These are phyloP conservation scores for Oryzias melastigma DNA, from an alignment of 2,113 vertebrate genomes.

Conservation along the genomic window DNA sequence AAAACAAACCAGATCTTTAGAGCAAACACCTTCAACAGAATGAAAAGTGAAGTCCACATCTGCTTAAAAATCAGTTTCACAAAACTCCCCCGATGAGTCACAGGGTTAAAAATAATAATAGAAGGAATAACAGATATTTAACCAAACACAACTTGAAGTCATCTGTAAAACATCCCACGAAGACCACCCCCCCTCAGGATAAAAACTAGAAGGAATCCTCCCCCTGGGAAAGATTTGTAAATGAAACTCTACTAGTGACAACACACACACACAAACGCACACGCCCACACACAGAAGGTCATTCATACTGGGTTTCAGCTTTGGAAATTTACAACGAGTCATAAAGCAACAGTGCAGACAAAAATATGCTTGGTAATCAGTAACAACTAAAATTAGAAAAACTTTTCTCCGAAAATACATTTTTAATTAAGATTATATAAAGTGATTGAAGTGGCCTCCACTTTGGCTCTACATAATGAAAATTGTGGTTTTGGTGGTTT, in stretches of 20 bases:
- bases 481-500: too few relatives aligned
- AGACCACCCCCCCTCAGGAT: constrained; percentile 10
- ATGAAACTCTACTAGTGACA: constrained; percentile 42
- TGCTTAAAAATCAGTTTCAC: constrained; percentile 17
- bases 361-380: not conserved
- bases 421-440: constrained; percentile 20
- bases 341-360: constrained; percentile 12
- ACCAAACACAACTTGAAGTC: constrained; percentile 11
- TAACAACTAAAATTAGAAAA: not conserved
- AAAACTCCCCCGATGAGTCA: constrained; percentile 25
- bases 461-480: too few relatives aligned
- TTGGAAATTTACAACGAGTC: constrained; percentile 56
- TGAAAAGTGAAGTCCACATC: constrained; percentile 11
- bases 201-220: constrained; percentile 16
- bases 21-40: constrained; percentile 7
- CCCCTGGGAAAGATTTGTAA: constrained; percentile 39
- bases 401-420: not conserved
- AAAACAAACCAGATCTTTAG: not conserved
- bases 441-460: too few relatives aligned
- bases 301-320: constrained; percentile 32
- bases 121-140: constrained; percentile 10
- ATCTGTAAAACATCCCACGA: constrained; percentile 11
- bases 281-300: constrained; percentile 42
- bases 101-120: not conserved
- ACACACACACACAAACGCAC: constrained; percentile 43